phyloP scores from a whole-genome alignment of 2,888 invertebrate species.

The Polydrusus cervinus region DNA sequence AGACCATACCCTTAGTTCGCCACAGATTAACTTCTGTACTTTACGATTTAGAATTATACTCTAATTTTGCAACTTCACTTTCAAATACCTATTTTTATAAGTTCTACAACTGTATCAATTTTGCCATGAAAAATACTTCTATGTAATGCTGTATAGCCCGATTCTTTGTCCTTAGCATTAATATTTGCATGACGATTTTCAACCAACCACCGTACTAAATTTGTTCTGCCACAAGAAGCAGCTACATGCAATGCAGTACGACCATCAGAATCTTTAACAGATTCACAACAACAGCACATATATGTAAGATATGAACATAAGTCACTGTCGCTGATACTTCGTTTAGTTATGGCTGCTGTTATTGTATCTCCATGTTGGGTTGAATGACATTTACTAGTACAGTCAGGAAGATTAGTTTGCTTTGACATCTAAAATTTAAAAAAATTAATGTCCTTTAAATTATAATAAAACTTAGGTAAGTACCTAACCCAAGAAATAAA shows the following conservation, averaged over 20 bases:
- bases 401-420: conserved; percentile 68
- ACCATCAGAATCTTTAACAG: conserved; percentile 74
- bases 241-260: conserved; percentile 87
- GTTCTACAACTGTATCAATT: conserved; percentile 80
- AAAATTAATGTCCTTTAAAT: background rate
- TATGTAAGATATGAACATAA: conserved; percentile 71
- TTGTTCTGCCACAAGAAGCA: conserved; percentile 81
- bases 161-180: conserved; percentile 80
- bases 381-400: conserved; percentile 77
- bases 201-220: conserved; percentile 83
- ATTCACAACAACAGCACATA: conserved; percentile 70
- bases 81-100: conserved; percentile 78
- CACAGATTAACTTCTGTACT: too few species aligned
- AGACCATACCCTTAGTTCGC: too few species aligned
- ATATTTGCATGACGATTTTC: conserved; percentile 77
- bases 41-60: too few species aligned
- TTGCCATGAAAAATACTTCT: conserved; percentile 89
- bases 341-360: conserved; percentile 79
- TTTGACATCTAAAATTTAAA: conserved; percentile 40
- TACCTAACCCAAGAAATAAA: too few species aligned
- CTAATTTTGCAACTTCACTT: too few species aligned
- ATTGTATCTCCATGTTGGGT: conserved; percentile 75
- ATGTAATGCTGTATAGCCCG: conserved; percentile 88
- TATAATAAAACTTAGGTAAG: too few species aligned
- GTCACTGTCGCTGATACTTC: conserved; percentile 75